phyloP scores from a whole-genome alignment of 2,888 invertebrate species.

The Volucella inflata region DNA sequence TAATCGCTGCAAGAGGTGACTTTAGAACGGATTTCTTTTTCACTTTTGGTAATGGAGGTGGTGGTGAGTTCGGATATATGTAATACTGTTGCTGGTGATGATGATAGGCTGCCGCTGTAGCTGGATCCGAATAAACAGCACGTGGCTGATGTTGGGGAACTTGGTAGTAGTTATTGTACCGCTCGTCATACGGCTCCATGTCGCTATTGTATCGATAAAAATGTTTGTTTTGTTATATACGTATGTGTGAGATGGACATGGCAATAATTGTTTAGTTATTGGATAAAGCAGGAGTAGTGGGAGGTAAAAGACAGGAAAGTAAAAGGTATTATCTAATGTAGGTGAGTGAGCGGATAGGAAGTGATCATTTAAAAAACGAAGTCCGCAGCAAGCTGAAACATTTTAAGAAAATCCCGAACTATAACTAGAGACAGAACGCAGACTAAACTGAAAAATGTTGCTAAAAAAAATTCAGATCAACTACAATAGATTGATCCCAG shows the following conservation, averaged over 20 bases:
- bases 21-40: conserved; percentile 83
- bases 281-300: conserved; percentile 14
- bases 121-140: conserved; percentile 76
- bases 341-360: no score
- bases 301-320: not conserved
- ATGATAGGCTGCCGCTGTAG: conserved; percentile 63
- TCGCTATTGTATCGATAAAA: conserved; percentile 80
- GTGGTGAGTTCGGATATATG: conserved; percentile 78
- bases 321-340: no score
- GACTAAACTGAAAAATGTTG: no score
- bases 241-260: conserved; percentile 48
- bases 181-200: conserved; percentile 83
- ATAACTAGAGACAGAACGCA: no score
- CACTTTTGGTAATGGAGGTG: conserved; percentile 81
- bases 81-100: conserved; percentile 79
- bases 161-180: conserved; percentile 81
- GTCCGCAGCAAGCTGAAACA: no score
- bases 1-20: conserved; percentile 82
- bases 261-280: conserved; percentile 13
- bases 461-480: no score
- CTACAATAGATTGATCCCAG: no score
- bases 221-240: conserved; percentile 71
- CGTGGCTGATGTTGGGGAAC: conserved; percentile 80
- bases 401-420: no score
- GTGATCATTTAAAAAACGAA: no score